A percentile compares a stretch with the other conserved stretches of the same genome.
These are phyloP conservation scores for Imbricaverruca yamaguchii DNA, from an alignment of 2,888 invertebrate species.

Conservation along the genomic window DNA sequence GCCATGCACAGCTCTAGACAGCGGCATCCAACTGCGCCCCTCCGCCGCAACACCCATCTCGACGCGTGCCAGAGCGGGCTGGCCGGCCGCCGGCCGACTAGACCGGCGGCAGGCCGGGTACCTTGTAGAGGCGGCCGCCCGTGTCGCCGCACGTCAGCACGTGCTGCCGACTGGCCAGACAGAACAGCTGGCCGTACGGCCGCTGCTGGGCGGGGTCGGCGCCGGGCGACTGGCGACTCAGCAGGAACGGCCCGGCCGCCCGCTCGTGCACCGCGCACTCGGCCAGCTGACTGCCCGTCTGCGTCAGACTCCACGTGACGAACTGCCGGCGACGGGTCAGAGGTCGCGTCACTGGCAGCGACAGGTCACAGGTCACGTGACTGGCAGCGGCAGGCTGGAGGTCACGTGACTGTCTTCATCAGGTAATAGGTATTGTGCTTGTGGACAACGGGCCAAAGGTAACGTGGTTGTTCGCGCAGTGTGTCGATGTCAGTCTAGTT, in stretches of 20 bases:
- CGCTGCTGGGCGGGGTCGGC: constrained; percentile 31
- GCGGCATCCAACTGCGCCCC: no score
- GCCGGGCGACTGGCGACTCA: constrained; percentile 29
- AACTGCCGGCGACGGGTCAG: constrained; percentile 36
- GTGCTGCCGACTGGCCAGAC: constrained; percentile 44
- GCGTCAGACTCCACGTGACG: constrained; percentile 43
- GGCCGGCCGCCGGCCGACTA: no score
- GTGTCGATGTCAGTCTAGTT: no score
- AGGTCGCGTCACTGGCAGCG: background rate
- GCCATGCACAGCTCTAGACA: no score
- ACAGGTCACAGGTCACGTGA: no score
- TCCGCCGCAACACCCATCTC: no score
- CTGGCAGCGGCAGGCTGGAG: no score
- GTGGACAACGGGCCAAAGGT: no score
- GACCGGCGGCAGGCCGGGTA: constrained; percentile 33
- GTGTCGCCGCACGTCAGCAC: constrained; percentile 43
- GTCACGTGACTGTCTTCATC: no score
- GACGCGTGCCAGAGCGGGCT: no score
- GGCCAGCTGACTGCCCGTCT: constrained; percentile 40
- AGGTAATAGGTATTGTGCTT: no score
- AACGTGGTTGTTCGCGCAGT: no score
- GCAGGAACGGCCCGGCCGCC: constrained; percentile 38
- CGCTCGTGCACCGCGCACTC: constrained; percentile 40
- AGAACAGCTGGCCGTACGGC: constrained; percentile 45
- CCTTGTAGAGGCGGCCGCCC: constrained; percentile 45